Conservation (phyloP, 2,113 vertebrate genomes). For the Mobula hypostoma region DNA sequence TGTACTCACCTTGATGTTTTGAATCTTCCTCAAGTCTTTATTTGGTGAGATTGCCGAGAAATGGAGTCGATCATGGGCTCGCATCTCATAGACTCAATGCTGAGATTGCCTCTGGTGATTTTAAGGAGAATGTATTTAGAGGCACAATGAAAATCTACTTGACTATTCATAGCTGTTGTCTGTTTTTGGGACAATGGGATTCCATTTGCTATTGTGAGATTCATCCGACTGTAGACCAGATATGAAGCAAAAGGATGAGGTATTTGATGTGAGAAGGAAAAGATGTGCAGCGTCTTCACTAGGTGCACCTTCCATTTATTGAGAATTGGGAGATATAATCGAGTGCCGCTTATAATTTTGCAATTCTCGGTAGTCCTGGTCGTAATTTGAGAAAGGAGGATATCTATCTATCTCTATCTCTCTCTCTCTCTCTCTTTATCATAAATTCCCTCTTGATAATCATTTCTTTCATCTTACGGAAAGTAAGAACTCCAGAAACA, state of each 20-base stretch:
- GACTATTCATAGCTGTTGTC: too few relatives aligned
- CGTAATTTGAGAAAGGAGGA: not conserved
- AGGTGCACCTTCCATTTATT: not conserved
- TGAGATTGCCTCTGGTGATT: not conserved
- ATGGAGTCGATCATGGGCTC: too few relatives aligned
- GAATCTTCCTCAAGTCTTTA: too few relatives aligned
- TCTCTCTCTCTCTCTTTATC: not conserved
- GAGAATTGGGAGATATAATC: not conserved
- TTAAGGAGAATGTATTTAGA: not conserved
- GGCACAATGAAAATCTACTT: not conserved
- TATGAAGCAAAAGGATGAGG: not conserved
- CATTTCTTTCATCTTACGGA: not conserved
- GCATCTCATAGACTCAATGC: not conserved
- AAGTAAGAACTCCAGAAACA: not conserved
- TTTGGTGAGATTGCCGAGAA: too few relatives aligned
- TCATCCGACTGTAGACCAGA: not conserved
- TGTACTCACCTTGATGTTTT: too few relatives aligned
- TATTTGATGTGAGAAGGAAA: not conserved
- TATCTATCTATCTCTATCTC: too few relatives aligned
- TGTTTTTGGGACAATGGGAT: not conserved
- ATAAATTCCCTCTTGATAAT: not conserved
- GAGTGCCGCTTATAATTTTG: not conserved
- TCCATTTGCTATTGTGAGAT: not conserved
- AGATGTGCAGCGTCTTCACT: not conserved
- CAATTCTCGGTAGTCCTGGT: not conserved